Evolutionary conservation across 2,113 vertebrate species (phyloP).

Genomic region (Labrus mixtus): DNA sequence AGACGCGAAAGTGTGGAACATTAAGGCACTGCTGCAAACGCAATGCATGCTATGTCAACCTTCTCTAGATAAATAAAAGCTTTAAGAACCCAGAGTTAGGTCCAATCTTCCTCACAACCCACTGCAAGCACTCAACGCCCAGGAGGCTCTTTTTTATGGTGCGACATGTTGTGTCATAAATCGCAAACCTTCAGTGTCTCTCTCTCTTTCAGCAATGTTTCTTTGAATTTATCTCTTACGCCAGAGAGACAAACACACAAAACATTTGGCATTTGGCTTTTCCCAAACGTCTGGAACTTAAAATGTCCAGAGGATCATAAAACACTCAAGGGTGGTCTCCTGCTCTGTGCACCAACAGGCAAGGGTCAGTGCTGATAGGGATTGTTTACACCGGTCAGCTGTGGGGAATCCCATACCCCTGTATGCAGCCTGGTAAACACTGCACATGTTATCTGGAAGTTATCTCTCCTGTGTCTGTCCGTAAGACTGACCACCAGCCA

Average conservation of each 20-base stretch:
- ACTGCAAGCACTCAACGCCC: conserved; percentile 37
- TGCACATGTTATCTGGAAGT: conserved; percentile 17
- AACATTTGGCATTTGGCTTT: conserved; percentile 4
- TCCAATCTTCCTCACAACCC: conserved; percentile 36
- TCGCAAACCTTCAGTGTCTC: conserved; percentile 37
- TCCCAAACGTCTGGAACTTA: conserved; percentile 54
- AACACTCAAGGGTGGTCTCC: conserved; percentile 67
- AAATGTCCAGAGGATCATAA: conserved; percentile 43
- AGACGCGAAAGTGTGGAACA: conserved; percentile 44
- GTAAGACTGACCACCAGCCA: neutral
- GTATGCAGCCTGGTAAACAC: conserved; percentile 31
- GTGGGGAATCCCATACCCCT: conserved; percentile 30
- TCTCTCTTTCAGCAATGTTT: conserved; percentile 20
- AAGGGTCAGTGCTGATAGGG: conserved; percentile 38
- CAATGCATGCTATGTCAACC: conserved; percentile 31
- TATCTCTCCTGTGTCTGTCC: conserved; percentile 9
- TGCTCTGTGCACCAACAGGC: conserved; percentile 37
- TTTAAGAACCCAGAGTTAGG: conserved; percentile 22
- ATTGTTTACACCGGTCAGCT: conserved; percentile 54
- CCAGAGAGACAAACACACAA: conserved; percentile 28
- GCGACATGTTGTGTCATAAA: conserved; percentile 41
- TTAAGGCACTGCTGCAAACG: conserved; percentile 18
- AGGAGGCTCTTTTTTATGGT: conserved; percentile 35
- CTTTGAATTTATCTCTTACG: conserved; percentile 44
- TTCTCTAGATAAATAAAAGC: conserved; percentile 50